phyloP scores from a whole-genome alignment of 2,797 vertebrate genomes.

The Euphonia xanthogaster region DNA sequence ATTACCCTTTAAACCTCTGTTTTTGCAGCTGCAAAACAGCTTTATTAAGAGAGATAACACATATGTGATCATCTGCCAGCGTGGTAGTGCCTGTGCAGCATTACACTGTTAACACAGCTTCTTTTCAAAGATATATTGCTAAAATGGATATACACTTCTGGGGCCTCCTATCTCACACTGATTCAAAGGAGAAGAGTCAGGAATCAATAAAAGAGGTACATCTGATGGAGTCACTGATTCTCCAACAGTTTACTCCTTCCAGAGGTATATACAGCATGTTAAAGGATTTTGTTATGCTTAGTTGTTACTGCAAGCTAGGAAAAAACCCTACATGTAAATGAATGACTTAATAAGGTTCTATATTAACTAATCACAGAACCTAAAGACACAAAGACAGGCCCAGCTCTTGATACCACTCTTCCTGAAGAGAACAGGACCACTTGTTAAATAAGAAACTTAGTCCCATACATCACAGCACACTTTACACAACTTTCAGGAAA shows the following conservation, averaged over 20 bases:
- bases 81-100: not conserved
- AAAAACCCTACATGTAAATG: not conserved
- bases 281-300: not conserved
- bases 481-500: not conserved
- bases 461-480: not conserved
- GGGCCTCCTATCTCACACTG: not conserved
- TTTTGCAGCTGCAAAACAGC: conserved; percentile 61
- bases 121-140: not conserved
- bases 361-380: not conserved
- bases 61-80: not conserved
- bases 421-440: not conserved
- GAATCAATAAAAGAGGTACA: not conserved
- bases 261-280: not conserved
- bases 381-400: not conserved
- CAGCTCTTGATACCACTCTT: not conserved
- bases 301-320: not conserved
- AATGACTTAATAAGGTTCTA: not conserved
- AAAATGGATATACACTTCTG: not conserved
- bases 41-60: conserved; percentile 59
- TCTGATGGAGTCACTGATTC: not conserved
- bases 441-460: not conserved
- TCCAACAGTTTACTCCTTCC: not conserved
- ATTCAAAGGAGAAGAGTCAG: not conserved
- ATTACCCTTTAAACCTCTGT: conserved; percentile 60
- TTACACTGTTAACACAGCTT: not conserved